Evolutionary conservation across 2,888 invertebrate genomes (phyloP), one percentile per base, ranked within the genome.

Genomic region (Tetragonisca angustula): DNA sequence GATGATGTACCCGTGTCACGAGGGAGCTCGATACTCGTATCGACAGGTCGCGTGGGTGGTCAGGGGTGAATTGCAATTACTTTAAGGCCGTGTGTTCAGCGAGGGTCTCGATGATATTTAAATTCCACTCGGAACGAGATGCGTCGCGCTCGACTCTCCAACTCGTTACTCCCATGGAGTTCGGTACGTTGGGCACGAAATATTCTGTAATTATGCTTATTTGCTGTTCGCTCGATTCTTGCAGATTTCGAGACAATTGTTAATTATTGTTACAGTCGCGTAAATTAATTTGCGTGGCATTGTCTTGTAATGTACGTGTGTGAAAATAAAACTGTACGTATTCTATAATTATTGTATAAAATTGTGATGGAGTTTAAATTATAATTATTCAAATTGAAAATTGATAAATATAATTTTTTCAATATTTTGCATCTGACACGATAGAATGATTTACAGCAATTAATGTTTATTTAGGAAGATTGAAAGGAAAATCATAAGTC

Each of bases 21-120:
- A 54, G 61, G 67, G 21, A 76, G 62, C 56, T 76, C 84, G 79
- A 79, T 83, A 83, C 83, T 70, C 83, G 83, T 76, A 85, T 85
- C 84, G 84, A 85, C 83, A 74, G 83, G 76, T 79, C 61, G 78
- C 65, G 72, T 36, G 49, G 62, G 59, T 59, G 76, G 61, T 36
- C 5, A 62, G 43, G 73, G 71, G 54, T 64, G 74, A 80, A 83
- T 84, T 68, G 87, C 88, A 88, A 88, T 88, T 88, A 88, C 83
- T 85, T 77, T 79, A 76, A 84, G 79, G 72, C 67, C 32, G 43
- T 62, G 49, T n/a, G 49, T 50, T 65, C 70, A 27, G 68, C 73
- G 59, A 36, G 78, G 68, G 69, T 17, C 70, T 62, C 54, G 56
- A 59, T 73, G 79, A 79, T 81, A 88, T 88, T 89, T 89, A 84